Evolutionary conservation across 2,113 vertebrate species (phyloP).

Genomic region (rat (Rattus norvegicus)): DNA sequence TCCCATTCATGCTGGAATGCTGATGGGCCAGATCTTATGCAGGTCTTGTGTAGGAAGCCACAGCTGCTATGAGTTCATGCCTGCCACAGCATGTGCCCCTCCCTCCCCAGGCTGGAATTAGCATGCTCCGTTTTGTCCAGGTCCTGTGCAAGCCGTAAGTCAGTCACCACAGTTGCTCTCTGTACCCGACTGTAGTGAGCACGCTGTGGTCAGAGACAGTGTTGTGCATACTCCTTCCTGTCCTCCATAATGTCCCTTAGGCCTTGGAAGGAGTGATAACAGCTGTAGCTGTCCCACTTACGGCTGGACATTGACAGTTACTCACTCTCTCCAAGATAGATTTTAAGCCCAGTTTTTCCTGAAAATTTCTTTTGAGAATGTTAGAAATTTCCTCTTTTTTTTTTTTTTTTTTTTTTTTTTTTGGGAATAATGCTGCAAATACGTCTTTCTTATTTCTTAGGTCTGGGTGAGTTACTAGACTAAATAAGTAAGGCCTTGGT

Average conservation of each 20-base stretch:
- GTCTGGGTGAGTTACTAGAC: not conserved
- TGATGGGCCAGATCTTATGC: not conserved
- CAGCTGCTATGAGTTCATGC: not conserved
- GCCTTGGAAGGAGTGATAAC: not conserved
- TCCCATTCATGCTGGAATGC: not conserved
- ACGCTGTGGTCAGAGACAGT: not conserved
- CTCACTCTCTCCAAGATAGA: not conserved
- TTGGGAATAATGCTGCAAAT: not conserved
- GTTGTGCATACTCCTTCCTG: not conserved
- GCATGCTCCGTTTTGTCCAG: not conserved
- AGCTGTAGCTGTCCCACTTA: not conserved
- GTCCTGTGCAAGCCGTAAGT: not conserved
- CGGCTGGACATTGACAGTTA: not conserved
- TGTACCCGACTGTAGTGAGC: not conserved
- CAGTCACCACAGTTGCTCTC: not conserved
- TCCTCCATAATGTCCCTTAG: not conserved
- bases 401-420: slow-evolving; percentile 44
- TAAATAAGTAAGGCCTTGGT: not conserved
- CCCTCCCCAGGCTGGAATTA: not conserved
- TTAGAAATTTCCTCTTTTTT: not conserved
- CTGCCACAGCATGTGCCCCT: not conserved
- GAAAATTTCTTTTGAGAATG: not conserved
- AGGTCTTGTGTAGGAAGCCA: not conserved
- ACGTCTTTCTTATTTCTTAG: not conserved
- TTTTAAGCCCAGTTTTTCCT: not conserved